Evolutionary conservation across 1,140 invertebrate species (phyloP), one percentile per base, ranked within the genome.

Genomic region (Teleogryllus occipitalis): DNA sequence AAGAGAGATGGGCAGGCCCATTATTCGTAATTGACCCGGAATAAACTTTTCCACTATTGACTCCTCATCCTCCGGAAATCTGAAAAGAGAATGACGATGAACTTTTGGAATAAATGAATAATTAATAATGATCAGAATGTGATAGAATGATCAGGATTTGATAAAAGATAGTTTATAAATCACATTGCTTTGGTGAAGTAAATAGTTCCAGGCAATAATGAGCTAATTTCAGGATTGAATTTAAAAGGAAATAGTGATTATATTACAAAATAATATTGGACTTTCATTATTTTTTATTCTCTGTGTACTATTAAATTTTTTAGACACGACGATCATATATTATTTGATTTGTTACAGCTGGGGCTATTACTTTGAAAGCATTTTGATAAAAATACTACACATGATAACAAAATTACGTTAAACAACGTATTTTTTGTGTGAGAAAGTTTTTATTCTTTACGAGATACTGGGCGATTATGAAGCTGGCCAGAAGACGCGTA

Each of bases 1-100:
- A 0, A 84, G 77, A 77, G 81, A 78, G 7, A 85, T 80, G 3
- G 84, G 83, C 46, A 80, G 81, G 7, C 84, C 84, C 79, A 83
- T 83, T 14, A 84, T 77, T 7, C 65, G 76, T 18, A 83, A 81
- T 74, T 82, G 77, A 49, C 78, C 65, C 0, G 76, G 80, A 12
- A 80, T 49, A 47, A 78, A 80, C 74, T 80, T 46, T 75, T 80
- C 49, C 2, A 80, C 72, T 10, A 80, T 7, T 0, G 18, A 15
- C 39, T 80, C 80, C 73, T 47, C 27, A 47, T n/a, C 74, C 12
- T 77, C 75, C 7, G 76, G 7, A 39, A 80, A 78, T 48, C 80
- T 80, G 73, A 72, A 80, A 80, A 48, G 65, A 72, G 14, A 72
- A n/a, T 72, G n/a, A n/a, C 1, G n/a, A 6, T 72, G n/a, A 72